Percentiles rank a stretch among this genome's conserved stretches.
Conservation (phyloP, 2,113 vertebrate species). For the Grammomys surdaster region DNA sequence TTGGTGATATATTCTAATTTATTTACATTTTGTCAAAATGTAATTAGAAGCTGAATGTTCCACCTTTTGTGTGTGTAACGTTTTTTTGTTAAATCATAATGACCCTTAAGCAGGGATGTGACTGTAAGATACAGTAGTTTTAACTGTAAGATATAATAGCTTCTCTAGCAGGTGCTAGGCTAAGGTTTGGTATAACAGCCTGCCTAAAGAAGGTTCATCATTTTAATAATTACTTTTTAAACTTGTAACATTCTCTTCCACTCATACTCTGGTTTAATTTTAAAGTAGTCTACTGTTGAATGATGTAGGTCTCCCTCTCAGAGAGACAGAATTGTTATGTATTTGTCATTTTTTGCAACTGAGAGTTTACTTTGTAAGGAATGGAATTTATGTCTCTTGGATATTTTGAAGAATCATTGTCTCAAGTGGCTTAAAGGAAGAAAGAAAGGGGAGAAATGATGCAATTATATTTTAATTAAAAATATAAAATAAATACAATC, state of each 20-base stretch:
- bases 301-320: constrained; percentile 14
- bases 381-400: not conserved
- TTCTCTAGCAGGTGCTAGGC: not conserved
- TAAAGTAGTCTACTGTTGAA: not conserved
- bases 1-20: constrained; percentile 17
- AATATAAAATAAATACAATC: not conserved
- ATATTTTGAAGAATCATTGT: not conserved
- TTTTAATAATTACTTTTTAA: constrained; percentile 1
- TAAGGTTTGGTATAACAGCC: not conserved
- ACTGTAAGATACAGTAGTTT: not conserved
- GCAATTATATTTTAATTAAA: not conserved
- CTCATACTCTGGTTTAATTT: not conserved
- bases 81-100: not conserved
- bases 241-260: not conserved
- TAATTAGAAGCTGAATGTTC: not conserved
- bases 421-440: not conserved
- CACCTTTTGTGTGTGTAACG: not conserved
- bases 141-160: not conserved
- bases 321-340: not conserved
- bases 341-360: not conserved
- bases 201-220: not conserved
- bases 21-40: not conserved
- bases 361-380: not conserved
- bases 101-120: not conserved
- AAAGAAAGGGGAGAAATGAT: not conserved